phyloP scores from a whole-genome alignment of 2,888 invertebrate species.

The Xestia sexstrigata region DNA sequence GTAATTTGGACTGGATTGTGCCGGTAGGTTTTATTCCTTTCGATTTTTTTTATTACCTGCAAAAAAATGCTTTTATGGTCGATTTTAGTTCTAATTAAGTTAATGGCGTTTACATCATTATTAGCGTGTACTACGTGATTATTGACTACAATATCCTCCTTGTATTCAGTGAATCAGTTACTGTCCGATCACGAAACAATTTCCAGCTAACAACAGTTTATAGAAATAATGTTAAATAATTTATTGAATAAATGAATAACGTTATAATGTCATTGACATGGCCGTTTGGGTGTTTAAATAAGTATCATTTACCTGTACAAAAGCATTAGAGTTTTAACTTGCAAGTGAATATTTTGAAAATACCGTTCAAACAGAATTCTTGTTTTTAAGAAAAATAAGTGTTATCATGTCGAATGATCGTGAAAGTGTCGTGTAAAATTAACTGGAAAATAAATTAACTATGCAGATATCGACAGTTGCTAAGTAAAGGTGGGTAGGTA shows the following conservation, averaged over 20 bases:
- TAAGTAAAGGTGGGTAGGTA: not conserved
- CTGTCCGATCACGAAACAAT: conserved; percentile 37
- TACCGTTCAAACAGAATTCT: not conserved
- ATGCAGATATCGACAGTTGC: not conserved
- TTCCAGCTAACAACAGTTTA: conserved; percentile 2
- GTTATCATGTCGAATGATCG: not conserved
- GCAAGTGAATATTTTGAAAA: not conserved
- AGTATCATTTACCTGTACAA: too few relatives aligned
- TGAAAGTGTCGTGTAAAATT: conserved; percentile 4
- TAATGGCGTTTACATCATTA: conserved; percentile 17
- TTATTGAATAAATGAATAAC: conserved; percentile 24
- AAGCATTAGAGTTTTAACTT: not conserved
- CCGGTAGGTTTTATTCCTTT: conserved; percentile 58
- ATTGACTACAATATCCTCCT: conserved; percentile 26
- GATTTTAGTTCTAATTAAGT: not conserved
- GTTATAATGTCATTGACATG: not conserved
- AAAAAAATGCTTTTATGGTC: not conserved
- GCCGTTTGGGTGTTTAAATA: conserved; percentile 1
- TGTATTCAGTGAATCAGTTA: conserved; percentile 43
- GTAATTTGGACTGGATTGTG: conserved; percentile 40
- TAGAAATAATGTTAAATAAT: conserved; percentile 15
- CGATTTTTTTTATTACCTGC: not conserved
- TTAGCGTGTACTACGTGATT: conserved; percentile 25
- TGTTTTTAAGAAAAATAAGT: not conserved
- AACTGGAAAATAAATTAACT: not conserved